Conservation (phyloP, 2,888 invertebrate genomes). For the Aethes cnicana region DNA sequence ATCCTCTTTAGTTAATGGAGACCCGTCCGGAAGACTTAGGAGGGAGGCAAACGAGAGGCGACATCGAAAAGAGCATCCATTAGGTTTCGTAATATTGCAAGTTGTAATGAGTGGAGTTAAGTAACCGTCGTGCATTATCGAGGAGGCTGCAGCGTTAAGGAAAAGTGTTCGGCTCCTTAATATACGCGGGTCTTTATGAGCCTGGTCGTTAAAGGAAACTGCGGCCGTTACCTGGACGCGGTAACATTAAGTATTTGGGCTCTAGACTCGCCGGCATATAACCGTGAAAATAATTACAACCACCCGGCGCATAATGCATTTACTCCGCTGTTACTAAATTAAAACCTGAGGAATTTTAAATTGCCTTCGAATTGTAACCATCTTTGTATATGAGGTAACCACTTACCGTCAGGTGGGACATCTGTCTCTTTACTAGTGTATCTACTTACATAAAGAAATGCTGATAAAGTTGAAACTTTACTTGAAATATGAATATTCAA, state of each 20-base stretch:
- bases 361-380: too few relatives aligned
- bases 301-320: not conserved
- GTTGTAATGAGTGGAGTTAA: constrained; percentile 27
- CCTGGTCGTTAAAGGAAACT: constrained; percentile 23
- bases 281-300: constrained; percentile 15
- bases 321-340: not conserved
- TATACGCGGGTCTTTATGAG: constrained; percentile 25
- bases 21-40: constrained; percentile 65
- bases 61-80: constrained; percentile 54
- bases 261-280: not conserved
- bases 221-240: constrained; percentile 20
- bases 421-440: too few relatives aligned
- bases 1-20: constrained; percentile 78
- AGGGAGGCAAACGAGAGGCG: constrained; percentile 63
- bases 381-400: too few relatives aligned
- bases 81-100: constrained; percentile 25
- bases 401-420: too few relatives aligned
- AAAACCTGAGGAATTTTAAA: too few relatives aligned
- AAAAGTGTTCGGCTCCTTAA: constrained; percentile 20
- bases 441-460: too few relatives aligned
- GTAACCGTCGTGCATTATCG: constrained; percentile 21
- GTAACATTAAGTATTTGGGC: constrained; percentile 18
- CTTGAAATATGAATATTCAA: too few relatives aligned
- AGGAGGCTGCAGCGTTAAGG: constrained; percentile 5
- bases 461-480: too few relatives aligned